Evolutionary conservation across 2,797 vertebrate species (phyloP), one percentile per base, ranked within the genome.

Genomic region (Momotus momota): DNA sequence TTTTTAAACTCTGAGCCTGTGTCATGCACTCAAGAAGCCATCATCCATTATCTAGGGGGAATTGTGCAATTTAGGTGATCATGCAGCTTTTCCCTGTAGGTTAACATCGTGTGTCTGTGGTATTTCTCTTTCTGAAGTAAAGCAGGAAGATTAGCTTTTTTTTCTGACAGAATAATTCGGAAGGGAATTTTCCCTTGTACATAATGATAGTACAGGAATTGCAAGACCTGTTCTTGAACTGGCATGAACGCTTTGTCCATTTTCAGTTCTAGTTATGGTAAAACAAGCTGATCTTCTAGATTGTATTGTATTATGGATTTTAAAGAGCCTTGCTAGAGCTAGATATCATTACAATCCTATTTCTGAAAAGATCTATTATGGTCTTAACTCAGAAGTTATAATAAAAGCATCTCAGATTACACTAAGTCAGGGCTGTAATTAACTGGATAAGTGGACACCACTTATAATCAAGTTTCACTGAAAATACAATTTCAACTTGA

Each of bases 321-420:
- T 96, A 93, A 93, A 93, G 86, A 86, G 45, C 66, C 38, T 64
- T 57, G n/a, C 55, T 95, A 15, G 27, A 86, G 90, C 60, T 61
- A 40, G 83, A 8, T 81, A 67, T 67, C 14, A 23, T 88, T 80
- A 79, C 84, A 88, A 0, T 72, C 60, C 64, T 86, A 4, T 74
- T 95, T 86, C 86, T 95, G 92, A 92, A 87, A 92, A 90, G 93
- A 51, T 80, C 61, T 81, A 33, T 96, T 93, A 65, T 21, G 49
- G 52, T 19, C 52, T 94, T 86, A 86, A 74, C 70, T 92, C 38
- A 35, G 48, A 92, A 90, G 64, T 90, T 92, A 58, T n/a, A 90
- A 81, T 82, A 94, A 81, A 93, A 87, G 78, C 67, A 71, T 83
- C 80, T 96, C 67, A 3, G 61, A 78, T 93, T 93, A 57, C 86